These are phyloP conservation scores for Brenthis daphne DNA, from an alignment of 2,888 invertebrate species.

Conservation along the genomic window DNA sequence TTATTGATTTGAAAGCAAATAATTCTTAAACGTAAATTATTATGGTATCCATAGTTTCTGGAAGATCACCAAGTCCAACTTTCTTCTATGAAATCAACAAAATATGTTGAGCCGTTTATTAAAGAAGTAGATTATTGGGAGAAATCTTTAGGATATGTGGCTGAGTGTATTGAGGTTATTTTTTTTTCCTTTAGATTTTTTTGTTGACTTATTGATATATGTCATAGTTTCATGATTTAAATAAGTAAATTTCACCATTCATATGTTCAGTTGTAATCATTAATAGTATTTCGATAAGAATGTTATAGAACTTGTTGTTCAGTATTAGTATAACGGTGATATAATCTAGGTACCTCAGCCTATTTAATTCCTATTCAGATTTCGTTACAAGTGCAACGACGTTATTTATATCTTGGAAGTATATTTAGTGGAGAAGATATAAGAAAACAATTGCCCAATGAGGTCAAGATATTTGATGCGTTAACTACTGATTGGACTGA, in stretches of 20 bases:
- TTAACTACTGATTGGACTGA: conserved; percentile 88
- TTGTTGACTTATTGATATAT: no score
- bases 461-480: conserved; percentile 88
- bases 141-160: conserved; percentile 89
- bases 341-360: no score
- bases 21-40: neutral
- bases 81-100: conserved; percentile 93
- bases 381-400: conserved; percentile 90
- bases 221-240: no score
- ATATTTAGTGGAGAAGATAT: conserved; percentile 95
- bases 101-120: conserved; percentile 93
- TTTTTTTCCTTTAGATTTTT: no score
- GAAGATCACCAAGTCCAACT: conserved; percentile 94
- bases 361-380: conserved; percentile 54
- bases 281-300: no score
- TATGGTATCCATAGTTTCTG: conserved; percentile 69
- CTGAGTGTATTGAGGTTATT: conserved; percentile 89
- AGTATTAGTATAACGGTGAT: no score
- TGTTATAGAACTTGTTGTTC: no score
- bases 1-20: neutral
- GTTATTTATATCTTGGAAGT: conserved; percentile 94
- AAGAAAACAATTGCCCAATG: conserved; percentile 89
- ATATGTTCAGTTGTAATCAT: no score
- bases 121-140: conserved; percentile 94
- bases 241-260: no score